Evolutionary conservation across 2,888 invertebrate genomes (phyloP), one percentile per base, ranked within the genome.

Genomic region (Mantis religiosa): DNA sequence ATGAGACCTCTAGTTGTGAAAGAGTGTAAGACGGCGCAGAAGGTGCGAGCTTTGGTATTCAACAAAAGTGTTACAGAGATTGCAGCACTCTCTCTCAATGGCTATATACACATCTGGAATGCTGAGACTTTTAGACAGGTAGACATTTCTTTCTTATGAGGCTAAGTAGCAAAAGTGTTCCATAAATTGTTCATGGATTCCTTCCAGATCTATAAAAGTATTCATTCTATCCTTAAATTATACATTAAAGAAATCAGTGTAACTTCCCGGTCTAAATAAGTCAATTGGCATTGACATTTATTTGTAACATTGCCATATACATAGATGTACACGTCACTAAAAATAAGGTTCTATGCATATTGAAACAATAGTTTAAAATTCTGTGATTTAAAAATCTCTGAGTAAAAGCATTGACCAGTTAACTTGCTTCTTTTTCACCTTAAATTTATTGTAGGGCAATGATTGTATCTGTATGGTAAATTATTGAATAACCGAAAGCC

Each of bases 51-150:
- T 28, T 93, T 99, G 82, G 96, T 97, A 28, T 98, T 98, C 93
- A 98, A 98, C 93, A 95, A 96, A 91, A 95, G 95, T 28, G 97
- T 97, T 93, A 96, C 97, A 91, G 98, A 98, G 94, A 95, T 99
- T 89, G 98, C 98, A 0, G 98, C 98, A 15, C 94, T 99, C 3
- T 98, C 98, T 0, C 94, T 98, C 15, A 99, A 99, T 93, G 98
- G 98, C 0, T 98, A 97, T 93, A 97, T 99, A 92, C 98, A 99
- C 94, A 96, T 98, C 91, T 98, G 98, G 96, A 97, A 96, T 94
- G 97, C 98, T 0, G 97, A 97, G 93, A 96, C 96, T 20, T 98
- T 98, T 93, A 95, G 96, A 90, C 98, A 98, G 93, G 94, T 94
- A 71, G 4, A 41, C 9, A 41, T 41, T 9, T 12, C 0, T 41